Base-by-base conservation (phyloP, 2,888 invertebrate genomes). In the Drosophila austrosaltans region DNA sequence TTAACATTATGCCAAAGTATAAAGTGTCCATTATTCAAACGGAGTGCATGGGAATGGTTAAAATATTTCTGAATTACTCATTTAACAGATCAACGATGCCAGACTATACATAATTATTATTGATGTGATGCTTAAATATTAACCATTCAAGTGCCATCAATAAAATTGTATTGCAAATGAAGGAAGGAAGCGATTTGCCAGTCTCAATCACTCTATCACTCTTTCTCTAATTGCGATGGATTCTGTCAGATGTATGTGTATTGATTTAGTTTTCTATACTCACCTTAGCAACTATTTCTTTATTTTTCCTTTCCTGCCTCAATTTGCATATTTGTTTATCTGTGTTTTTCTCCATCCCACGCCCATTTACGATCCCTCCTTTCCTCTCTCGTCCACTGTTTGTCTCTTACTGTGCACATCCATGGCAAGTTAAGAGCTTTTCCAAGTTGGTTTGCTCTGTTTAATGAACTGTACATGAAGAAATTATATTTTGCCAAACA, bases 381-480 rank as follows among this genome's bases (percentile, higher is more conserved):
- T 25, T 12, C n/a, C 53, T n/a, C 36, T 6, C 42, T 36, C 12
- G n/a, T n/a, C 59, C 16, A n/a, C 25, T 22, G 22, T 53, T 54
- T 20, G 32, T 22, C n/a, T 65, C 30, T 54, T 56, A 36, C 12
- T 30, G 53, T 25, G 30, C 42, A 63, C 22, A 28, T 58, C 57
- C 58, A 25, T 72, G 12, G 36, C n/a, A 58, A 58, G 76, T 66
- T 64, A 70, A 79, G 68, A 70, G 76, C 70, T 73, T 70, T 60
- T 68, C 63, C 70, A 67, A 70, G 61, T 75, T 65, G 75, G 75
- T 71, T 75, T 72, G 82, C 76, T 82, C 69, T 78, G 88, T 78
- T 85, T 85, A 85, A 85, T 87, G 86, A 85, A 85, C 85, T 85
- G 85, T 66, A 72, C 69, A 86, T 72, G 73, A 71, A 78, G 86